Conservation (phyloP, 2,888 invertebrate species). For the Lithophane leautieri region DNA sequence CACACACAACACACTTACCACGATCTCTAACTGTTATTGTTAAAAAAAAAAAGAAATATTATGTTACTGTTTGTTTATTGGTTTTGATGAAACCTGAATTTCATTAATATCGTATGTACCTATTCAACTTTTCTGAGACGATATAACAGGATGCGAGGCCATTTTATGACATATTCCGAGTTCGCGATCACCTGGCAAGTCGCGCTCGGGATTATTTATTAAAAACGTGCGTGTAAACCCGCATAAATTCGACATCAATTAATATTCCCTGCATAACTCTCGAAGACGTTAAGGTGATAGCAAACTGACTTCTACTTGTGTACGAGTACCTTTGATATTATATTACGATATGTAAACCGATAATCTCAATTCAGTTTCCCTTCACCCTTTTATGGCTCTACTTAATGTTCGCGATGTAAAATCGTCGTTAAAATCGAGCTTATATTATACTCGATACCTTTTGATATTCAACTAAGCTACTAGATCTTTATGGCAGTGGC, state of each 20-base stretch:
- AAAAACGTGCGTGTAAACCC: conserved; percentile 74
- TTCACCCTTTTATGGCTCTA: conserved; percentile 79
- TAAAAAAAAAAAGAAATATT: background rate
- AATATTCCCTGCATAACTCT: conserved; percentile 76
- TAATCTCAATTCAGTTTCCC: conserved; percentile 81
- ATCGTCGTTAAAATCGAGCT: conserved; percentile 79
- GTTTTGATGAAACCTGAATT: background rate
- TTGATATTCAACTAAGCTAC: conserved; percentile 67
- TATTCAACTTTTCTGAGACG: background rate
- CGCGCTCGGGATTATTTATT: conserved; percentile 70
- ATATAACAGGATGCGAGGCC: background rate
- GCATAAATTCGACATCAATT: conserved; percentile 81
- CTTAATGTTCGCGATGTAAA: conserved; percentile 80
- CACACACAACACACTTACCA: too few relatives aligned
- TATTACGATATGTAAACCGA: conserved; percentile 79
- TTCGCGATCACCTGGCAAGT: conserved; percentile 53
- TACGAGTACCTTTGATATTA: conserved; percentile 72
- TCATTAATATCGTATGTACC: background rate
- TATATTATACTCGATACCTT: conserved; percentile 72
- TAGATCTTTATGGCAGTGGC: conserved; percentile 60
- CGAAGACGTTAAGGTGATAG: conserved; percentile 82
- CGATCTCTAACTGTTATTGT: background rate
- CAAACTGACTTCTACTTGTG: conserved; percentile 76
- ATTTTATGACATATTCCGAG: conserved; percentile 1
- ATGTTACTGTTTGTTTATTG: background rate